phyloP scores from a whole-genome alignment of 2,113 vertebrate genomes.

The Corythoichthys intestinalis region DNA sequence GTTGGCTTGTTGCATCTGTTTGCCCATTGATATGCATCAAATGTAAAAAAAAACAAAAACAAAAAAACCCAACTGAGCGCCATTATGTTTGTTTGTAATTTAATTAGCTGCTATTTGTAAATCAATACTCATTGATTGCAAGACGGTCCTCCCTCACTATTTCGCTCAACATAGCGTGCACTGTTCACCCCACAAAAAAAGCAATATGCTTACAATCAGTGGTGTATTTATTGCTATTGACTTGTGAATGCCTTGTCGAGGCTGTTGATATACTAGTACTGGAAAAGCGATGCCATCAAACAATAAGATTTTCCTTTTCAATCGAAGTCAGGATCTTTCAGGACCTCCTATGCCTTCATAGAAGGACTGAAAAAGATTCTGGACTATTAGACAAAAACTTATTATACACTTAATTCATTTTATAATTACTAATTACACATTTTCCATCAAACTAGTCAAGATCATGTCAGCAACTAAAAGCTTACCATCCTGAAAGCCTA shows the following conservation, averaged over 20 bases:
- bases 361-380: too few relatives aligned
- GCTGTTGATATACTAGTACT: not conserved
- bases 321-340: not conserved
- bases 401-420: too few relatives aligned
- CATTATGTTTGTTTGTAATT: not conserved
- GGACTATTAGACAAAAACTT: too few relatives aligned
- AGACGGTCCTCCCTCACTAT: not conserved
- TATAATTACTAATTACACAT: too few relatives aligned
- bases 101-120: not conserved
- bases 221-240: not conserved
- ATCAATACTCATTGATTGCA: not conserved
- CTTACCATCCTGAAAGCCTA: too few relatives aligned
- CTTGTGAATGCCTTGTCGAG: not conserved
- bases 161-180: not conserved
- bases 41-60: too few relatives aligned
- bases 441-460: too few relatives aligned
- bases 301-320: not conserved
- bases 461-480: too few relatives aligned
- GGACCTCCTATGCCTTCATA: too few relatives aligned
- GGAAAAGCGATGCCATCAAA: not conserved
- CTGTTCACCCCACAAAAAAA: not conserved
- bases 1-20: not conserved
- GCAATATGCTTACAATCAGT: not conserved
- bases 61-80: not conserved
- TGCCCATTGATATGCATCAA: not conserved